Base-by-base conservation (phyloP, 2,888 invertebrate species). In the Ctenicera cuprea region DNA sequence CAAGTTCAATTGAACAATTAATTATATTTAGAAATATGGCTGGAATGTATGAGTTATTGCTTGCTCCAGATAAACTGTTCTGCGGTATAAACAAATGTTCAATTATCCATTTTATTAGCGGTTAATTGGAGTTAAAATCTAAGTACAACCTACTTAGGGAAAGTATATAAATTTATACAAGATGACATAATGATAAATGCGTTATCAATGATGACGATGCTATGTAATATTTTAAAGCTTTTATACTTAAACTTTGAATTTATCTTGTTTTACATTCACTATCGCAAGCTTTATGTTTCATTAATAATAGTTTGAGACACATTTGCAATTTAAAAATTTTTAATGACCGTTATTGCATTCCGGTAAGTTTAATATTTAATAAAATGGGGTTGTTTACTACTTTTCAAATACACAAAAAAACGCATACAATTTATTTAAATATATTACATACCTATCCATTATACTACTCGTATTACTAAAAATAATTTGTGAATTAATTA, bases 11-110 rank as follows among this genome's bases (percentile, higher is more conserved):
- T 20, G 16, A 41, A 59, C 59, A 37, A 41, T 59, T 38, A 20
- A 59, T 59, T 59, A 59, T 38, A 59, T 59, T 59, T 59, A 59
- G 59, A 59, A 59, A 38, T 59, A 59, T 59, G 38, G n/a, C 14
- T 20, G 59, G 59, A 59, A 59, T 59, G 37, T 41, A 59, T 59
- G 59, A 59, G 18, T 59, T 59, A 59, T 59, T 11, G 59, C 59
- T 41, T 59, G 38, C 38, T 59, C 38, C 18, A 59, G 38, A 38
- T 59, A 38, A 59, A 59, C 38, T 12, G 59, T 41, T 14, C 20
- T 38, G 20, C 38, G 4, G 18, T 20, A 59, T 41, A 59, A 59
- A 59, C 59, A 59, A 59, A 59, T 59, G 41, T 41, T 38, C 59
- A 59, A 59, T 59, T 59, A 59, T 59, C 20, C 38, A 59, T 59